Evolutionary conservation across 2,113 vertebrate species (phyloP), one percentile per base, ranked within the genome.

Genomic region (Ondatra zibethicus): DNA sequence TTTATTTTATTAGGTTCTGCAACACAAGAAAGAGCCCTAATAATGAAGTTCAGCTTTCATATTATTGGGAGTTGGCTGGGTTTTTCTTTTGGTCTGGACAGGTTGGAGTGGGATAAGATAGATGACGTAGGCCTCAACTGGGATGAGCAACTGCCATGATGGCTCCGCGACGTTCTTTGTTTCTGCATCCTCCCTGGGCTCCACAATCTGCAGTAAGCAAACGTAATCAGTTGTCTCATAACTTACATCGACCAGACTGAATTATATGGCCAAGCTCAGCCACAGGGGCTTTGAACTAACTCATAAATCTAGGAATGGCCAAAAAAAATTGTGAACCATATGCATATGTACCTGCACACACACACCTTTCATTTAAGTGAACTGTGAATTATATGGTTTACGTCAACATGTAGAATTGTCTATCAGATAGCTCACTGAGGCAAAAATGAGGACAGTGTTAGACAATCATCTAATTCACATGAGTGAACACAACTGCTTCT

Each of bases 381-480:
- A 70, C 45, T 89, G 45, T 47, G 1, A 78, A 45, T 77, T 76
- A 84, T n/a, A 88, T 73, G 14, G 82, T 89, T 96, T 47, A 52
- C 65, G 42, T 84, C 6, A 89, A 84, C 92, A 81, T 70, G 47
- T 8, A 86, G 14, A 86, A 63, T 91, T 81, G 8, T 39, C 33
- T 81, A 13, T 63, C 50, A 80, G 68, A 90, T 19, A 29, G 14
- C 86, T 95, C 72, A 92, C 58, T 84, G n/a, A 25, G 25, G 36
- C 36, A 52, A 84, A 63, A 63, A 31, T 16, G 36, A n/a, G n/a
- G 39, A 19, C 52, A 88, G 25, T 47, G 89, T 88, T 95, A 45
- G 76, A 95, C 72, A 97, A 92, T 92, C 77, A 66, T 91, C 80
- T 96, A 96, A 94, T 95, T 97, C 89, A 94, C 93, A 89, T 63